Percentiles rank a stretch among this genome's conserved stretches.
Conservation (phyloP, 1,140 invertebrate species). For the Parapsyche elsis region DNA sequence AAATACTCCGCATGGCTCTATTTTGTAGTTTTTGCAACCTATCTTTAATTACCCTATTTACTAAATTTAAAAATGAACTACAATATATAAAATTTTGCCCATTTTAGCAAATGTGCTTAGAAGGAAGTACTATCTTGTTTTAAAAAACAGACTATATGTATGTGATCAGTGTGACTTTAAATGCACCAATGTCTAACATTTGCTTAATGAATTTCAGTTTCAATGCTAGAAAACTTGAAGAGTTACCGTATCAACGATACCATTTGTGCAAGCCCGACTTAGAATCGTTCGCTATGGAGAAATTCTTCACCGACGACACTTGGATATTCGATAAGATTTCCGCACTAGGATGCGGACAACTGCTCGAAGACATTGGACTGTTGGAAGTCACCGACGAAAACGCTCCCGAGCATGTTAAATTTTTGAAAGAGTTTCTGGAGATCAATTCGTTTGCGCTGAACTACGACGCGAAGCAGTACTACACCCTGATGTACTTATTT, state of each 20-base stretch:
- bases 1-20: too few species aligned
- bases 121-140: too few species aligned
- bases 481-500: constrained; percentile 73
- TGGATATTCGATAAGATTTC: constrained; percentile 83
- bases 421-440: constrained; percentile 75
- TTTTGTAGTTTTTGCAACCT: too few species aligned
- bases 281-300: constrained; percentile 61
- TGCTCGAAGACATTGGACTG: constrained; percentile 74
- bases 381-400: constrained; percentile 61
- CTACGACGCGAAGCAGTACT: constrained; percentile 81
- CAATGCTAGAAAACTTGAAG: constrained; percentile 84
- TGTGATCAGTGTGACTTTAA: too few species aligned
- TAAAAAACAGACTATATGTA: too few species aligned
- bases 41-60: too few species aligned
- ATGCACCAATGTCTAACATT: too few species aligned
- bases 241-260: constrained; percentile 80
- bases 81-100: neutral
- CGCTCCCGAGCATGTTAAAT: constrained; percentile 69
- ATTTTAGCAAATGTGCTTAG: too few species aligned
- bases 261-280: constrained; percentile 63
- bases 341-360: constrained; percentile 72
- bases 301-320: constrained; percentile 72
- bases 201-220: constrained; percentile 66
- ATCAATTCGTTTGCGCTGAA: constrained; percentile 73
- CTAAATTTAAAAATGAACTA: too few species aligned